phyloP scores from a whole-genome alignment of 2,113 vertebrate species.

The Odocoileus hemionus region DNA sequence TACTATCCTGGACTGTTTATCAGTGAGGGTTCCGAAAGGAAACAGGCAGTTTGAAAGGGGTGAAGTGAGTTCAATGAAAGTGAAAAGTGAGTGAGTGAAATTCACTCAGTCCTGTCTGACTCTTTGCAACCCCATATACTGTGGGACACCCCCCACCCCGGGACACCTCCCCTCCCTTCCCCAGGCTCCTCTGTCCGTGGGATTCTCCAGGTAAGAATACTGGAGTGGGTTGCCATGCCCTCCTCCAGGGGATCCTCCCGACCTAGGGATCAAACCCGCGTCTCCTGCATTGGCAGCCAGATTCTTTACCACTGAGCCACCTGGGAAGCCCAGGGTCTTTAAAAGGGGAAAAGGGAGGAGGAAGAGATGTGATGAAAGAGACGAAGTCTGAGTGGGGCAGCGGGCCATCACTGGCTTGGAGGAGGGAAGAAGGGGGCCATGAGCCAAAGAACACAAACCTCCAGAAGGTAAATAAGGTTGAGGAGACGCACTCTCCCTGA shows the following conservation, averaged over 20 bases:
- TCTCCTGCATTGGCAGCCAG: not conserved
- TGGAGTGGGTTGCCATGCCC: not conserved
- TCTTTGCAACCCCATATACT: not conserved
- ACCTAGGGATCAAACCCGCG: accelerated
- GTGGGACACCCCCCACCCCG: no score
- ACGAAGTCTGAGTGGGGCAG: not conserved
- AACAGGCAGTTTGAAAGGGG: not conserved
- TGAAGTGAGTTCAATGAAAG: not conserved
- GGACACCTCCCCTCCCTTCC: no score
- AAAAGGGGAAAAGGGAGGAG: not conserved
- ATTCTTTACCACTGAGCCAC: not conserved
- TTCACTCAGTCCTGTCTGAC: not conserved
- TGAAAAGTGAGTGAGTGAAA: not conserved
- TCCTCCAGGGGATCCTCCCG: not conserved
- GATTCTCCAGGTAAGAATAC: not conserved
- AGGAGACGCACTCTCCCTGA: not conserved
- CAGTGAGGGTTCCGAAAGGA: not conserved
- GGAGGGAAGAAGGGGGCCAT: not conserved
- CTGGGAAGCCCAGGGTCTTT: not conserved
- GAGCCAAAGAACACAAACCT: not conserved
- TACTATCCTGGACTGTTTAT: not conserved
- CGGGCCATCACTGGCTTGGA: not conserved
- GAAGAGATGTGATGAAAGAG: not conserved
- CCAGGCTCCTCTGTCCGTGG: not conserved
- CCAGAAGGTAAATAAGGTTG: not conserved